Conservation (phyloP, 2,113 vertebrate genomes). For the Dasyornis broadbenti region DNA sequence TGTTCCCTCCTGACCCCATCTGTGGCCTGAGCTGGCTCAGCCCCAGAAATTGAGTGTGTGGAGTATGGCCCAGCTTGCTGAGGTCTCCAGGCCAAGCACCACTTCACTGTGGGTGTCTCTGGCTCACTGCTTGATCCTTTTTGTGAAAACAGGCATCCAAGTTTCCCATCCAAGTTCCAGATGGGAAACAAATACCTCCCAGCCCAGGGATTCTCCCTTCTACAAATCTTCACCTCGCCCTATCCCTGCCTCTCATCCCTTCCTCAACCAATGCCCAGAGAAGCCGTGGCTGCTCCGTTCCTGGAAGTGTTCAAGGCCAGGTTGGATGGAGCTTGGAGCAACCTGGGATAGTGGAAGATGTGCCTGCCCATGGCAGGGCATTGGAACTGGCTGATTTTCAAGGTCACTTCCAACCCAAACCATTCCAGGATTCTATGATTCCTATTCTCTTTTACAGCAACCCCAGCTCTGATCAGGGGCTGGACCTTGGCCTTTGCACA, state of each 20-base stretch:
- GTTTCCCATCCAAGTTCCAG: not conserved
- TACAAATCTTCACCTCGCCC: not conserved
- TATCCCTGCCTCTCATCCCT: not conserved
- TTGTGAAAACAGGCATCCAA: rapidly evolving
- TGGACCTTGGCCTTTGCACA: not conserved
- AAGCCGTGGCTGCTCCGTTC: not conserved
- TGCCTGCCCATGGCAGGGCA: not conserved
- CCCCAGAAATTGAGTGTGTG: rapidly evolving
- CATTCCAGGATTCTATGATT: not conserved
- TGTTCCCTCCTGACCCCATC: not conserved
- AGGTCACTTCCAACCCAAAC: not conserved
- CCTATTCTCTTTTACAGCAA: not conserved
- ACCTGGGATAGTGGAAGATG: rapidly evolving
- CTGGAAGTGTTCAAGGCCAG: not conserved
- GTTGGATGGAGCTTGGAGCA: not conserved
- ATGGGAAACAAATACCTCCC: not conserved
- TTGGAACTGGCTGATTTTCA: not conserved
- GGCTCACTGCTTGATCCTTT: not conserved
- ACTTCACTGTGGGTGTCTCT: not conserved
- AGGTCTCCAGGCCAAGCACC: not conserved
- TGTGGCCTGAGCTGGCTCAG: not conserved
- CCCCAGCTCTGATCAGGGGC: too few species aligned
- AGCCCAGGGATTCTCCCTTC: not conserved
- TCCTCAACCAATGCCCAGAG: not conserved
- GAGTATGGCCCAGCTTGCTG: rapidly evolving